Percentiles rank a stretch among this genome's conserved stretches.
Evolutionary conservation across 2,797 vertebrate species (phyloP).

Genomic region (Ctenosaura bakeri): DNA sequence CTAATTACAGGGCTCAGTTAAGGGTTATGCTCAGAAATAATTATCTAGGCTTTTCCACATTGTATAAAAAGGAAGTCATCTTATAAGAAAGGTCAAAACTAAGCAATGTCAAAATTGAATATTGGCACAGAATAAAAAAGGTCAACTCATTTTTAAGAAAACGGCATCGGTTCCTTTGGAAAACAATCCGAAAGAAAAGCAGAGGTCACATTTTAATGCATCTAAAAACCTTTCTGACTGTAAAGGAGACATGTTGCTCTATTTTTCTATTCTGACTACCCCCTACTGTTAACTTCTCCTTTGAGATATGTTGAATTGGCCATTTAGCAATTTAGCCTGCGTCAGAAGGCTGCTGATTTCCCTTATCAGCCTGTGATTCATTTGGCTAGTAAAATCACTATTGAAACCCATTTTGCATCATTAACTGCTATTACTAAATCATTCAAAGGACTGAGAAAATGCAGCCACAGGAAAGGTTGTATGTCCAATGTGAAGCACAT

Average conservation of each 20-base stretch:
- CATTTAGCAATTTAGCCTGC: conserved; percentile 75
- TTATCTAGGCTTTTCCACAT: not conserved
- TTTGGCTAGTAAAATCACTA: conserved; percentile 75
- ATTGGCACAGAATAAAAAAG: conserved; percentile 37
- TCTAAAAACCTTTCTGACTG: conserved; percentile 55
- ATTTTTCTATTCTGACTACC: conserved; percentile 70
- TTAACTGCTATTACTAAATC: conserved; percentile 76
- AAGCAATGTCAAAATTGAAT: conserved; percentile 32
- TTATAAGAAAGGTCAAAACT: conserved; percentile 50
- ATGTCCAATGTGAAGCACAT: conserved; percentile 68
- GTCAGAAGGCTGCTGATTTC: conserved; percentile 72
- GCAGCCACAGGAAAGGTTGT: conserved; percentile 74
- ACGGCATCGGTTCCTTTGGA: not conserved
- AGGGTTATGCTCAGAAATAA: not conserved
- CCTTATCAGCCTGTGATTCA: conserved; percentile 75
- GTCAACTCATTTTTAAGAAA: conserved; percentile 31
- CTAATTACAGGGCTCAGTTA: conserved; percentile 14
- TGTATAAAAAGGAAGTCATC: conserved; percentile 47
- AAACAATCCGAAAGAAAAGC: conserved; percentile 53
- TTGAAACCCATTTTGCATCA: conserved; percentile 78
- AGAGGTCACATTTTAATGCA: conserved; percentile 42
- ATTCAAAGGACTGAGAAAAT: conserved; percentile 68
- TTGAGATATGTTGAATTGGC: conserved; percentile 70
- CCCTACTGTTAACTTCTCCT: conserved; percentile 71
- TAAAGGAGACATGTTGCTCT: conserved; percentile 58